These are phyloP conservation scores for Caerostris extrusa DNA, from an alignment of 1,140 invertebrate species.

Conservation along the genomic window DNA sequence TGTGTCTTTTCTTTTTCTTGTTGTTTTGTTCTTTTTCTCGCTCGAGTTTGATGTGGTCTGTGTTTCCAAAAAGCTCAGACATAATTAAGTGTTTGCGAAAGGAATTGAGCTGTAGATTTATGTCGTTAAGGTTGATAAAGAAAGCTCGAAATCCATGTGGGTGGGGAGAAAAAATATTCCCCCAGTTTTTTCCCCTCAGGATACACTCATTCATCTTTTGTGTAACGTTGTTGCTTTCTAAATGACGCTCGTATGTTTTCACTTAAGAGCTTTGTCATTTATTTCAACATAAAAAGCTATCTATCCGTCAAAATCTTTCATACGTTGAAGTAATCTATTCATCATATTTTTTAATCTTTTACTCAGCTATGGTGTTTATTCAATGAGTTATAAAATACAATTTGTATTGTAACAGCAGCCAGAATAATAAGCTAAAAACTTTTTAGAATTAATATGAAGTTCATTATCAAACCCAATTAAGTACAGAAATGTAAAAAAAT, in stretches of 20 bases:
- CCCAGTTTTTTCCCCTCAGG: not conserved
- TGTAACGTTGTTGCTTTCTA: not conserved
- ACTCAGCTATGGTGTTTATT: too few species aligned
- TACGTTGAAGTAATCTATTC: too few species aligned
- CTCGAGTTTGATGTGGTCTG: not conserved
- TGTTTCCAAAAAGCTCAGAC: not conserved
- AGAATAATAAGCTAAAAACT: too few species aligned
- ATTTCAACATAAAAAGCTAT: too few species aligned
- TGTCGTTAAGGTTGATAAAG: conserved; percentile 16
- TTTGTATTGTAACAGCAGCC: too few species aligned
- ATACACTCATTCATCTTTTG: not conserved
- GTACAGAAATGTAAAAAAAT: too few species aligned
- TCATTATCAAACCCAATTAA: too few species aligned
- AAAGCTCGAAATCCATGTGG: not conserved
- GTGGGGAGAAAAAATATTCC: not conserved
- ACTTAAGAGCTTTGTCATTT: too few species aligned
- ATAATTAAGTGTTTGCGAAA: conserved; percentile 42
- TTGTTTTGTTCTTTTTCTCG: not conserved
- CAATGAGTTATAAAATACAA: too few species aligned
- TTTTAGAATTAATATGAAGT: too few species aligned
- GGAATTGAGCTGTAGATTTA: not conserved
- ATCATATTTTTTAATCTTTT: too few species aligned
- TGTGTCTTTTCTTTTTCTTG: not conserved
- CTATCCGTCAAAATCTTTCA: too few species aligned
- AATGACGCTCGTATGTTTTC: not conserved